Evolutionary conservation across 2,797 vertebrate genomes (phyloP).

Genomic region (Poecilia velifera): DNA sequence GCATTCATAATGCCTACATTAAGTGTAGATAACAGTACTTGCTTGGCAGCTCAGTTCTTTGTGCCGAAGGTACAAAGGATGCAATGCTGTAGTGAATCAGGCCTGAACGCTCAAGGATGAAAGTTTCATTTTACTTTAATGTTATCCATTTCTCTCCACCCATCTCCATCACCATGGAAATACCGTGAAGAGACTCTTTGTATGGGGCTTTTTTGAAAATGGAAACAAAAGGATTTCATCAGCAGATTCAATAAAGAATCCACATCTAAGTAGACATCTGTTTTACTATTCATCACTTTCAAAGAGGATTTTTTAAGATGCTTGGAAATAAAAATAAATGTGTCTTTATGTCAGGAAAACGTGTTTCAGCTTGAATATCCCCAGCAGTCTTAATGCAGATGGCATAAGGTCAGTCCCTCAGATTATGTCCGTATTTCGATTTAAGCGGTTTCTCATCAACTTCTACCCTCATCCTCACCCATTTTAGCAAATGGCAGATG

Average conservation of each 20-base stretch:
- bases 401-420: constrained; percentile 17
- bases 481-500: constrained; percentile 12
- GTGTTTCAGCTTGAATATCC: background rate
- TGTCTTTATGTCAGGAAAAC: constrained; percentile 1
- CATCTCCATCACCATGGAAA: background rate
- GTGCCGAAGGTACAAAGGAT: background rate
- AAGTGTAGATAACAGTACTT: background rate
- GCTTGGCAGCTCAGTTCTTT: background rate
- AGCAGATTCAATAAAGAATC: background rate
- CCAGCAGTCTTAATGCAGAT: constrained; percentile 19
- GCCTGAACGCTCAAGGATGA: background rate
- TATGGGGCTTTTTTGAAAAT: background rate
- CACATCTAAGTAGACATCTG: background rate
- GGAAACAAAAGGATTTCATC: background rate
- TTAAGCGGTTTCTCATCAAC: constrained; percentile 42
- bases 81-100: background rate
- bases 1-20: background rate
- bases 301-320: background rate
- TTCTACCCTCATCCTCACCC: constrained; percentile 27
- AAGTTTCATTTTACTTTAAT: background rate
- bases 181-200: background rate
- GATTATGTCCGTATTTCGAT: constrained; percentile 41
- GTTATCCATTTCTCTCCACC: background rate
- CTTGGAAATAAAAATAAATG: background rate
- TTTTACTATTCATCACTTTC: background rate